A percentile compares a stretch with the other conserved stretches of the same genome.
phyloP scores from a whole-genome alignment of 37 sponge, comb jelly and placozoan species.

The Trichoplax adhaerens region DNA sequence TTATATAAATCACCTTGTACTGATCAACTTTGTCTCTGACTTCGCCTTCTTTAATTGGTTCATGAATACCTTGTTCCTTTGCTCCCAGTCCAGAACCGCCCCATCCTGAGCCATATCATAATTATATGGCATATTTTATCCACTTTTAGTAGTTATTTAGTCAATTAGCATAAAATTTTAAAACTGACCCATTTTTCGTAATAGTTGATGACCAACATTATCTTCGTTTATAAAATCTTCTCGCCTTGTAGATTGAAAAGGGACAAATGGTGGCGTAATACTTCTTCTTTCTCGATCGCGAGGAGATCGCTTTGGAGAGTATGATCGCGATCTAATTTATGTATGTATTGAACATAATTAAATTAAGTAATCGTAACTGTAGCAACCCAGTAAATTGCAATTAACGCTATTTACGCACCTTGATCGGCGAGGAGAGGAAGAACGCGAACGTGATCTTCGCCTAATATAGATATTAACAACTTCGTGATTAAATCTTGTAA shows the following conservation, averaged over 20 bases:
- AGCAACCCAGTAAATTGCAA: too few relatives aligned
- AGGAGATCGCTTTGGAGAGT: slow-evolving; percentile 9
- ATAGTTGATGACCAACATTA: slow-evolving; percentile 69
- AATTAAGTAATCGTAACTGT: too few relatives aligned
- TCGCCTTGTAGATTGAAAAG: background rate
- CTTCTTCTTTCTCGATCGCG: slow-evolving; percentile 1
- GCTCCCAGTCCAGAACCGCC: slow-evolving; percentile 70
- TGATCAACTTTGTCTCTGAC: slow-evolving; percentile 56
- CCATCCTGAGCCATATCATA: slow-evolving; percentile 36
- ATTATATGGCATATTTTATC: background rate
- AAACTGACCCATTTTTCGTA: slow-evolving; percentile 64
- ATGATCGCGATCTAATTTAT: background rate
- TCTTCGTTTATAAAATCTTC: slow-evolving; percentile 14
- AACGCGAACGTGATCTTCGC: slow-evolving; percentile 25
- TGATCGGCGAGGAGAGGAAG: slow-evolving; percentile 28
- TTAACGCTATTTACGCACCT: background rate
- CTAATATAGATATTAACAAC: too few relatives aligned
- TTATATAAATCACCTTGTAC: slow-evolving; percentile 36
- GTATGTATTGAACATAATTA: too few relatives aligned
- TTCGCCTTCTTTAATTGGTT: slow-evolving; percentile 66
- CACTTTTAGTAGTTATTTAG: background rate
- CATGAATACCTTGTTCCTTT: slow-evolving; percentile 62
- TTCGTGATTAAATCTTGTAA: too few relatives aligned
- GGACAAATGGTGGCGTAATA: background rate
- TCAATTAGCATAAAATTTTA: background rate